phyloP scores from a whole-genome alignment of 2,113 vertebrate genomes.

The Grammatotria lemairii region DNA sequence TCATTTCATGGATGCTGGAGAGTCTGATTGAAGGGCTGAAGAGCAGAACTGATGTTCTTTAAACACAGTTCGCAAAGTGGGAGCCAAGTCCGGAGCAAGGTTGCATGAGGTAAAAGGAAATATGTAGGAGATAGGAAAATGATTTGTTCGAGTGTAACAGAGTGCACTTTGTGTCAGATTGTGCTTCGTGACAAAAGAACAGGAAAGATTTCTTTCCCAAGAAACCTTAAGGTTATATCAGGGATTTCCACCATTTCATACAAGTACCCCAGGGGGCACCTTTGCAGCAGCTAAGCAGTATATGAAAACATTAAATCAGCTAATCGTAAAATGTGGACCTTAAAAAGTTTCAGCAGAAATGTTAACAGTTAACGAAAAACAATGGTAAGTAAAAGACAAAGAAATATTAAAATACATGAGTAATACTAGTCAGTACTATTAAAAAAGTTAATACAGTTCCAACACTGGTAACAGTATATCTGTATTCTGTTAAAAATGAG shows the following conservation, averaged over 20 bases:
- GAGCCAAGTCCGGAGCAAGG: not conserved
- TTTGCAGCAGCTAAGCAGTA: not conserved
- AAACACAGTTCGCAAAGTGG: not conserved
- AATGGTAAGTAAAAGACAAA: not conserved
- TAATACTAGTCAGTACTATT: not conserved
- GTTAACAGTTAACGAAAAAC: not conserved
- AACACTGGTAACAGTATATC: not conserved
- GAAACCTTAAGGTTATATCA: not conserved
- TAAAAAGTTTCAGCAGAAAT: not conserved
- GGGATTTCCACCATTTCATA: not conserved
- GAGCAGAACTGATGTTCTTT: not conserved
- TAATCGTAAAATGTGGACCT: not conserved
- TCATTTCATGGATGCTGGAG: slow-evolving; percentile 59
- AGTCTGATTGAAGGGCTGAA: slow-evolving; percentile 48
- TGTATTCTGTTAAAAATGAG: not conserved
- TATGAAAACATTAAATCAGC: not conserved
- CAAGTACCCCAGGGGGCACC: not conserved
- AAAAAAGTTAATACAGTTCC: not conserved
- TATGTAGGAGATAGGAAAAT: not conserved
- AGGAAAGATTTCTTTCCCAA: not conserved
- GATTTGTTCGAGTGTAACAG: not conserved
- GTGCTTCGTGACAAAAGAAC: not conserved
- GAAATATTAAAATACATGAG: not conserved
- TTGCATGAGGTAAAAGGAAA: slow-evolving; percentile 21
- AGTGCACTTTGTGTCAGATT: not conserved